phyloP scores from a whole-genome alignment of 1,140 invertebrate genomes.

The Zaprionus ghesquierei region DNA sequence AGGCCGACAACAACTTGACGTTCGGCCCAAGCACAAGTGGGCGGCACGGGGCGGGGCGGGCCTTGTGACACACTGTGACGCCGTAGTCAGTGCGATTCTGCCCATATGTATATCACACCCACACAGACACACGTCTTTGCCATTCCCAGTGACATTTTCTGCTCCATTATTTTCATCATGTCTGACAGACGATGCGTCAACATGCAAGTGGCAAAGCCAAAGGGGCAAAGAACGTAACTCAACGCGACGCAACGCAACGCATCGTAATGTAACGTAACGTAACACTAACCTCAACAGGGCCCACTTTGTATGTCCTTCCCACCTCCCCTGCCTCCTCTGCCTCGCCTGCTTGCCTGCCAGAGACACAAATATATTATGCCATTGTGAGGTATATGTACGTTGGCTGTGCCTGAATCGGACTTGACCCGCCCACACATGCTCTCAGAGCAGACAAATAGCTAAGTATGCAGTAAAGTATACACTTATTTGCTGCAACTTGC shows the following conservation, averaged over 20 bases:
- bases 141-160: constrained; percentile 77
- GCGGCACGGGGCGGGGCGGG: constrained; percentile 2
- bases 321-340: background rate
- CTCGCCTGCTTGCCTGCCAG: constrained; percentile 30
- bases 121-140: constrained; percentile 48
- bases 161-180: constrained; percentile 81
- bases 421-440: constrained; percentile 21
- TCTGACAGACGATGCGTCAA: constrained; percentile 79
- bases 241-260: background rate
- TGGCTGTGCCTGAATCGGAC: constrained; percentile 50
- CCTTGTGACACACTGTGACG: background rate
- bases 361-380: constrained; percentile 72
- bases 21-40: constrained; percentile 18
- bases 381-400: constrained; percentile 40
- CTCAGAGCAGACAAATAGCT: constrained; percentile 19
- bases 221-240: constrained; percentile 46
- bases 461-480: constrained; percentile 35
- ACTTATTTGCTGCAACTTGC: constrained; percentile 38
- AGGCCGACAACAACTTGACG: constrained; percentile 64
- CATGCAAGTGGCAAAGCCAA: constrained; percentile 65
- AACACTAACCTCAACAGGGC: background rate
- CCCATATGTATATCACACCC: constrained; percentile 13
- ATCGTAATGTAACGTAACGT: constrained; percentile 29
- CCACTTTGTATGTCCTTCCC: background rate
- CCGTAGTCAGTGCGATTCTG: background rate